Base-by-base conservation (phyloP, 2,888 invertebrate genomes). In the Kuschelorhynchus macadamiae region DNA sequence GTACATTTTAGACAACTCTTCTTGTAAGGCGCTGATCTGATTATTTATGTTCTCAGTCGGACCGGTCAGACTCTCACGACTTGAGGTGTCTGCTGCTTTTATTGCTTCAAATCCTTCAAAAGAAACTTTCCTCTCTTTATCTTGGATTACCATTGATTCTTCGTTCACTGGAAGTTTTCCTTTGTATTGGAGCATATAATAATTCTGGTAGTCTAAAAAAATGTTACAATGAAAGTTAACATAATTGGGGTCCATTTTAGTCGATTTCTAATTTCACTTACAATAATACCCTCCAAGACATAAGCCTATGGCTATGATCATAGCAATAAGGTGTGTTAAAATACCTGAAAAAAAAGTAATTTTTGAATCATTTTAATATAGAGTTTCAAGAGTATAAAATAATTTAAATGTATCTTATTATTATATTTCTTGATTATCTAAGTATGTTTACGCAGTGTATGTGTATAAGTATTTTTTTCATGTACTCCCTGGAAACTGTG, bases 201-300 rank as follows among this genome's bases (percentile, higher is more conserved):
- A 5, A 18, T 47, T 50, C 9, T 67, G 57, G 30, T 67, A 67
- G 36, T 62, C 67, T 67, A 41, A 21, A 52, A 61, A 30, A 16
- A 11, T 8, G 8, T n/a, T 57, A 30, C 9, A 30, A 30, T 30
- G n/a, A 7, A 30, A 30, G 16, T 12, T 25, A 8, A 4, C 2
- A 50, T 3, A 25, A 20, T 46, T 46, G 17, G 7, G n/a, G n/a
- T n/a, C n/a, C n/a, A n/a, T n/a, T n/a, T n/a, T n/a, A n/a, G n/a
- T n/a, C n/a, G n/a, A n/a, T n/a, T n/a, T n/a, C 17, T 46, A 46
- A 16, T 17, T 16, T 36, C 32, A 66, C 70, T 70, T 70, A 70
- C 70, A 70, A 46, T 65, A 56, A 47, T 61, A 65, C 8, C 60
- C 66, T 42, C 61, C 53, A 4, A 56, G 30, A 56, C 70, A 66